Evolutionary conservation across 2,113 vertebrate species (phyloP), one percentile per base, ranked within the genome.

Genomic region (Nibea coibor): DNA sequence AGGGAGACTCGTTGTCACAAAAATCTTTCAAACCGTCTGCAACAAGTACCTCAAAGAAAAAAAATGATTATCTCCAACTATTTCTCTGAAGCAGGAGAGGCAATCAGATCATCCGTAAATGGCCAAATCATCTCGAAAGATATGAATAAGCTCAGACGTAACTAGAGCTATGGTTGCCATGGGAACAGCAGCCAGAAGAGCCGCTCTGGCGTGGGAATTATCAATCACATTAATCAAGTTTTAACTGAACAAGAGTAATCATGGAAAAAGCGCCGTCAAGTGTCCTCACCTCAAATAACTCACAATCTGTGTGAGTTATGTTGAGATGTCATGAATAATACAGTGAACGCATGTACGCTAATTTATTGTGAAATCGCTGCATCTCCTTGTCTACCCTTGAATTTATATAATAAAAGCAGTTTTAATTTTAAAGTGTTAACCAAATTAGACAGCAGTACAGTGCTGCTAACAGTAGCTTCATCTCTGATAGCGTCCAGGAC

Each of bases 191-290:
- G 73, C 72, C 50, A 19, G 50, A 47, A 24, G 42, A 39, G 35
- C 56, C 22, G 1, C 22, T 56, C 71, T 35, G 26, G 72, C 73
- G 77, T 70, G 66, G 62, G 68, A 45, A 71, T 85, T 70, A 84
- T 87, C 87, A 87, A 82, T 87, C 75, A 50, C 45, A 64, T 67
- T 50, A 75, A 90, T 87, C 71, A 80, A 2, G 66, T 84, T 82
- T 82, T 15, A 54, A 64, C 31, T 61, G 63, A 48, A 66, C 69
- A 51, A 24, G 80, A 75, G 56, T 77, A 68, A 85, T 82, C 53
- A 66, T 17, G 64, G 11, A 31, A 68, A 72, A 74, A 50, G 56
- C 47, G 74, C 59, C 14, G 19, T 72, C 56, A 45, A 63, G 62
- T 58, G 58, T 20, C n/a, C 35, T 63, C 31, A 12, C 56, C 39